These are phyloP conservation scores for Cydia pomonella DNA, from an alignment of 1,140 invertebrate genomes.

Conservation along the genomic window DNA sequence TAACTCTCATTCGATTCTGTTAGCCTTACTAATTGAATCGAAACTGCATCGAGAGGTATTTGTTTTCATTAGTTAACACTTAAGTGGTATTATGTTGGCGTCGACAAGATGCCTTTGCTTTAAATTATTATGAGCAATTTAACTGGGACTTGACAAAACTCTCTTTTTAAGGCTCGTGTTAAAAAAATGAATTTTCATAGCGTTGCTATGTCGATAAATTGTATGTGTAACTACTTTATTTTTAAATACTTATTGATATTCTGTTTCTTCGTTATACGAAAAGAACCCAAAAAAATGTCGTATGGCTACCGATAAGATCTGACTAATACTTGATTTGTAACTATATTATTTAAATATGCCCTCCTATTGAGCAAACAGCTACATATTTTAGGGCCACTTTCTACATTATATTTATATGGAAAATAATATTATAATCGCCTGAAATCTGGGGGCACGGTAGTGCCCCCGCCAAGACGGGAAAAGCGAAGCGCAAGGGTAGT, in stretches of 20 bases:
- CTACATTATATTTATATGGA: neutral
- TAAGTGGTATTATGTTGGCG: constrained; percentile 25
- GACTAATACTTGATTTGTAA: constrained; percentile 13
- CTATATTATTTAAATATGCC: constrained; percentile 15
- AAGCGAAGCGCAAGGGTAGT: no score
- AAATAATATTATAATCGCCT: neutral
- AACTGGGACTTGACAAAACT: neutral
- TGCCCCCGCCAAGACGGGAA: no score
- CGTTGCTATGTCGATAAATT: no score
- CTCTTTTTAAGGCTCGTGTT: neutral
- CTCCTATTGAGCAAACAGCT: neutral
- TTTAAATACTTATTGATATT: constrained; percentile 1
- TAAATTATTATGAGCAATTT: neutral
- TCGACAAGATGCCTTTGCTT: constrained; percentile 2
- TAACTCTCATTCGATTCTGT: constrained; percentile 46
- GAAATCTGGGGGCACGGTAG: no score
- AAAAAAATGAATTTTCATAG: no score
- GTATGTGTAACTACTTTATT: neutral
- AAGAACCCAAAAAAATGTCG: neutral
- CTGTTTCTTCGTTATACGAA: neutral
- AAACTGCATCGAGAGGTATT: constrained; percentile 48
- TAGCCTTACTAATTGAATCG: constrained; percentile 51
- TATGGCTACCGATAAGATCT: neutral
- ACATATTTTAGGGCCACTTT: neutral
- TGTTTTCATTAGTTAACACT: constrained; percentile 48